Conservation (phyloP, 1,140 invertebrate genomes). For the Drosophila rhopaloa region DNA sequence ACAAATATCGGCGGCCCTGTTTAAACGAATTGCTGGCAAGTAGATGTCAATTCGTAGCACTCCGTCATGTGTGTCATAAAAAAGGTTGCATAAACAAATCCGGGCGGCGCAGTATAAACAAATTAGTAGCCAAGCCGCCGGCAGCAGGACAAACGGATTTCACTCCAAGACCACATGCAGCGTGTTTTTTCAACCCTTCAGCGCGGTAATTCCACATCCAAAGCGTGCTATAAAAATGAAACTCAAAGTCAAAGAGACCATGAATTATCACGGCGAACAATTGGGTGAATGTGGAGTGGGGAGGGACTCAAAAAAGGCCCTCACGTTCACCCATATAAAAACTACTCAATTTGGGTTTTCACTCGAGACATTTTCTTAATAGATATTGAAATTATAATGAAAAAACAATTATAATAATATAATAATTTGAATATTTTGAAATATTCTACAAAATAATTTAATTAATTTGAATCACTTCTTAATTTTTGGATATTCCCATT, state of each 20-base stretch:
- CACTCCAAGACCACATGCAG: constrained; percentile 62
- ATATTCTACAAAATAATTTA: too few relatives aligned
- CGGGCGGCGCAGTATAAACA: constrained; percentile 61
- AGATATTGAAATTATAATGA: not conserved
- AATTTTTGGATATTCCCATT: too few relatives aligned
- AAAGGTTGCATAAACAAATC: constrained; percentile 74
- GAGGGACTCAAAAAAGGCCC: constrained; percentile 5
- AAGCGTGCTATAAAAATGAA: constrained; percentile 34
- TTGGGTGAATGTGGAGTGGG: not conserved
- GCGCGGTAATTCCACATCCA: constrained; percentile 4
- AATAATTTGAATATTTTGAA: too few relatives aligned
- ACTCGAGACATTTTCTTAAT: not conserved
- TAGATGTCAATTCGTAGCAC: constrained; percentile 52
- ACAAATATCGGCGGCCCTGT: constrained; percentile 50
- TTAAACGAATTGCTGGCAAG: constrained; percentile 69
- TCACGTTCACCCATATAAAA: constrained; percentile 1
- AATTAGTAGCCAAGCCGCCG: constrained; percentile 47
- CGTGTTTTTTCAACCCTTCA: constrained; percentile 34
- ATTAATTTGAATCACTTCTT: too few relatives aligned
- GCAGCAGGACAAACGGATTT: constrained; percentile 39
- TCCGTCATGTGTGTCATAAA: constrained; percentile 55
- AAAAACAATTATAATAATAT: not conserved
- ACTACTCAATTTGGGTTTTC: constrained; percentile 10
- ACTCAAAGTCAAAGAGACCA: constrained; percentile 13
- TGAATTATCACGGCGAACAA: not conserved